phyloP scores from a whole-genome alignment of 64 coral and sea anemone species.

The Anthopleura sola region DNA sequence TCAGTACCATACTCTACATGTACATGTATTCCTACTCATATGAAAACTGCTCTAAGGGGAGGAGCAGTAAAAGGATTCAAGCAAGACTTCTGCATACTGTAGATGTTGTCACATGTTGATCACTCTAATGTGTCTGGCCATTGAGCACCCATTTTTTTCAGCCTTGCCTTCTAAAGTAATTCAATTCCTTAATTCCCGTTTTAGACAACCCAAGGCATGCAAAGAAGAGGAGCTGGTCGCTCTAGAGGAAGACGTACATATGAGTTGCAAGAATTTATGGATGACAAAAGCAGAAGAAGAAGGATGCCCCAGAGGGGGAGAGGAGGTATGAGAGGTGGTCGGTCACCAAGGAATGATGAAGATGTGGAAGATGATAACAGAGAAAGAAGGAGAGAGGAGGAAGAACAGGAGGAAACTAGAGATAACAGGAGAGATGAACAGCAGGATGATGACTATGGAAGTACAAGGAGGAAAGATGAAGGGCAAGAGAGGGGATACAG shows the following conservation, averaged over 20 bases:
- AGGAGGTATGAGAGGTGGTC: slow-evolving; percentile 1
- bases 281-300: slow-evolving; percentile 29
- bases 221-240: slow-evolving; percentile 42
- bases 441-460: slow-evolving; percentile 14
- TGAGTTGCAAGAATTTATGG: slow-evolving; percentile 75
- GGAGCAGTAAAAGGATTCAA: too few species aligned
- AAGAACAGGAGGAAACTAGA: not conserved
- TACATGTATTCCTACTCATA: too few species aligned
- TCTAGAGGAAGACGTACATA: slow-evolving; percentile 55
- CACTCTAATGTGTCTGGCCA: too few species aligned
- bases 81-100: too few species aligned
- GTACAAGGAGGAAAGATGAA: not conserved
- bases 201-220: slow-evolving; percentile 40
- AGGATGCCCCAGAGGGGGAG: not conserved
- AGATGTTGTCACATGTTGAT: too few species aligned
- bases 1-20: too few species aligned
- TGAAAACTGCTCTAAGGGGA: too few species aligned
- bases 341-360: slow-evolving; percentile 8
- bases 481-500: slow-evolving; percentile 9
- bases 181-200: not conserved
- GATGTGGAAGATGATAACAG: slow-evolving; percentile 13
- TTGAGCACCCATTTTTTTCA: too few species aligned
- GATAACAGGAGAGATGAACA: not conserved
- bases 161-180: not conserved
- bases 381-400: slow-evolving; percentile 25